Evolutionary conservation across 2,797 vertebrate genomes (phyloP).

Genomic region (Phoeniculus purpureus): DNA sequence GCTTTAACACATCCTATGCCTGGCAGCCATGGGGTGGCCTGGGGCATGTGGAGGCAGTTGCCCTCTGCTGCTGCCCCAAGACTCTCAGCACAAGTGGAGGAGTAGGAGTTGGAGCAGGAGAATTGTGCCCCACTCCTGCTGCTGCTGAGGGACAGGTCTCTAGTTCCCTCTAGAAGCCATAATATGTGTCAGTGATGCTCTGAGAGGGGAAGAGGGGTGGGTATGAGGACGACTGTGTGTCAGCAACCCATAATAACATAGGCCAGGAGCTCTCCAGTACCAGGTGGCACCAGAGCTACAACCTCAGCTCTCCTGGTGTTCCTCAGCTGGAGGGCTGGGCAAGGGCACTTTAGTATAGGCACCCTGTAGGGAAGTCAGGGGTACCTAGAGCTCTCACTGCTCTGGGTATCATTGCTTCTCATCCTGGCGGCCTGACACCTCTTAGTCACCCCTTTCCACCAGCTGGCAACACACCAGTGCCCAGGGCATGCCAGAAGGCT

Average conservation of each 20-base stretch:
- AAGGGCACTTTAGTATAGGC: background rate
- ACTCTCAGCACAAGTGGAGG: background rate
- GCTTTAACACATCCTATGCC: background rate
- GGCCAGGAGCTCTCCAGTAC: background rate
- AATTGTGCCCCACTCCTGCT: no score
- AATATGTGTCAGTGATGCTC: background rate
- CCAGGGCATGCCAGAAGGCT: fast-evolving
- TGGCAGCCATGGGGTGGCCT: background rate
- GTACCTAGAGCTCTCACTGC: background rate
- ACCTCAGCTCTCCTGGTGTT: background rate
- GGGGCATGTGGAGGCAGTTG: no score
- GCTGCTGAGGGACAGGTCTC: background rate
- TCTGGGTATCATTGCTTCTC: background rate
- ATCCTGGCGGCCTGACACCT: background rate
- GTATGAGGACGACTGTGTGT: background rate
- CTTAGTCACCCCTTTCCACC: background rate
- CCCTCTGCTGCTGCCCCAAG: background rate
- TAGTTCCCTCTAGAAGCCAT: background rate
- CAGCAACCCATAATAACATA: fast-evolving
- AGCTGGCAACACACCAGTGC: fast-evolving
- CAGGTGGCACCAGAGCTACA: background rate
- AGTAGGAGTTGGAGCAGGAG: background rate
- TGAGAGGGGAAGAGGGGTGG: background rate
- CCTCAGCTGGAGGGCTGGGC: fast-evolving
- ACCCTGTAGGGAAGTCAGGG: no score